These are phyloP conservation scores for Cephalotes varians DNA, from an alignment of 2,888 invertebrate species.

Conservation along the genomic window DNA sequence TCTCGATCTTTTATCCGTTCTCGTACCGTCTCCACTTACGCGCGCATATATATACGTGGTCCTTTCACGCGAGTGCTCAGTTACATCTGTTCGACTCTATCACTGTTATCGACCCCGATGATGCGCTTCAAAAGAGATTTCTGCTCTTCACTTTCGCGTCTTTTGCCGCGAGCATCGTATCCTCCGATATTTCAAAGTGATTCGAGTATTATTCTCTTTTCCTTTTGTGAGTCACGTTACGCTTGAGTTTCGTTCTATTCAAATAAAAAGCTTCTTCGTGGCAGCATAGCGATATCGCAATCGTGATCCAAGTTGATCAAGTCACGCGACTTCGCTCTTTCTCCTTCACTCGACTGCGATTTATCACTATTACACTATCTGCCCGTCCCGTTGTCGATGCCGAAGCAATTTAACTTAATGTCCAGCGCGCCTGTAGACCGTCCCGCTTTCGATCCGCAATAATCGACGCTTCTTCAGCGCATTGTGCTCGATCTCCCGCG, in stretches of 20 bases:
- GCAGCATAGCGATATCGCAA: conserved; percentile 47
- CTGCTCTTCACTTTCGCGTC: neutral
- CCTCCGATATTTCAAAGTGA: neutral
- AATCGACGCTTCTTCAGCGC: conserved; percentile 68
- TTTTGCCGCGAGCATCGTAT: neutral
- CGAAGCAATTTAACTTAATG: conserved; percentile 68
- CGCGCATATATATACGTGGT: neutral
- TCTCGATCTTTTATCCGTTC: neutral
- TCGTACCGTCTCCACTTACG: neutral
- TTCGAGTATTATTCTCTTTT: neutral
- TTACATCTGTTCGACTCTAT: conserved; percentile 9
- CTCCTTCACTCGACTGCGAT: neutral
- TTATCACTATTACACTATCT: conserved; percentile 13
- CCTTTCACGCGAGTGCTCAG: neutral
- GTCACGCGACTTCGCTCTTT: conserved; percentile 51
- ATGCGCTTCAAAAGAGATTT: neutral
- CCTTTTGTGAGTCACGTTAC: neutral
- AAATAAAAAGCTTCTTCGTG: conserved; percentile 16
- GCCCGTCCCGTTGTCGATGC: conserved; percentile 42
- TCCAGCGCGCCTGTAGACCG: conserved; percentile 47
- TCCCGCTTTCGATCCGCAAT: conserved; percentile 47
- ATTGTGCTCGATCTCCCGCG: conserved; percentile 58
- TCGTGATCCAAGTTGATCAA: conserved; percentile 49
- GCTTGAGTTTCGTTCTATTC: neutral
- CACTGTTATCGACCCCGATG: neutral